phyloP scores from a whole-genome alignment of 1,140 invertebrate species.

The Contarinia nasturtii region DNA sequence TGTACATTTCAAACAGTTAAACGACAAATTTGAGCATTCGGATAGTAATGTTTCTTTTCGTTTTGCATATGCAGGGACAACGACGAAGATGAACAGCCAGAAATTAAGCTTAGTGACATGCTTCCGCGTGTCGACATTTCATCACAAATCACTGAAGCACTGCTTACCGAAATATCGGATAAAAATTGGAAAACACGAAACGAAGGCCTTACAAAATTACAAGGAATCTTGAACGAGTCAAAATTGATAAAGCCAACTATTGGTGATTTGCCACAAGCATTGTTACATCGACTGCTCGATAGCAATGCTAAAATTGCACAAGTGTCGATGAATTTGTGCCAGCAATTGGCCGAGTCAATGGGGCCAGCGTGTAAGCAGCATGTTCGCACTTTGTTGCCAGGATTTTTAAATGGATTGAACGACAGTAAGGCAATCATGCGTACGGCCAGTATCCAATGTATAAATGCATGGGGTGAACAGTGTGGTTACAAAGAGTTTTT shows the following conservation, averaged over 20 bases:
- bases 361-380: conserved; percentile 64
- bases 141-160: conserved; percentile 58
- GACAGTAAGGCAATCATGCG: conserved; percentile 58
- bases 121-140: conserved; percentile 66
- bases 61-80: conserved; percentile 24
- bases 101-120: conserved; percentile 41
- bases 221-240: conserved; percentile 43
- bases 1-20: too few relatives aligned
- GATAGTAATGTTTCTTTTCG: conserved; percentile 27
- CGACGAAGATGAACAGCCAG: conserved; percentile 27
- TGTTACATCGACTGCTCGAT: conserved; percentile 59
- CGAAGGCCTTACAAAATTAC: conserved; percentile 19
- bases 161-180: conserved; percentile 68
- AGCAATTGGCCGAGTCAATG: conserved; percentile 57
- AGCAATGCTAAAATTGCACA: conserved; percentile 83
- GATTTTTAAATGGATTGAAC: conserved; percentile 52
- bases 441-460: conserved; percentile 51
- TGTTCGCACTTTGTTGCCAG: conserved; percentile 61
- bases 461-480: conserved; percentile 66
- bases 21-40: too few relatives aligned
- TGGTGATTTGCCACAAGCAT: conserved; percentile 60
- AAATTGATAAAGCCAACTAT: conserved; percentile 65
- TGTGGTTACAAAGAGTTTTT: conserved; percentile 67
- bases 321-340: conserved; percentile 60
- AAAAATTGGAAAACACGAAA: conserved; percentile 83